phyloP scores from a whole-genome alignment of 2,888 invertebrate genomes.

The Ctenicera cuprea region DNA sequence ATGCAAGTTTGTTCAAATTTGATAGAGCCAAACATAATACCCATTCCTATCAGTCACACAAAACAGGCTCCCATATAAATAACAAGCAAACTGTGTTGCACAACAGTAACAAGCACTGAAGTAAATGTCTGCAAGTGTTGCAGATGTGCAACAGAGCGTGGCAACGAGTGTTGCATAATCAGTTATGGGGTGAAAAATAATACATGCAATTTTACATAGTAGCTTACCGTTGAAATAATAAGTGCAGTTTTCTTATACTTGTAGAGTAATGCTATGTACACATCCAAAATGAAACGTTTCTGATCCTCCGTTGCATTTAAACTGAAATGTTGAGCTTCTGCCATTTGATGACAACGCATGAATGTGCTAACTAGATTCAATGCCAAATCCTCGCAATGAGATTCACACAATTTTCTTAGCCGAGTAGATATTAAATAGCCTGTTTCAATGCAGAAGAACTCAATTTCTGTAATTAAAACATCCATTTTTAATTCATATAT shows the following conservation, averaged over 20 bases:
- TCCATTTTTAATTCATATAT: no score
- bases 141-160: no score
- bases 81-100: no score
- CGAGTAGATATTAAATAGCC: conserved; percentile 77
- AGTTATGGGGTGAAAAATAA: no score
- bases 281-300: conserved; percentile 77
- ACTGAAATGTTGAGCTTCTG: conserved; percentile 65
- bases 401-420: conserved; percentile 77
- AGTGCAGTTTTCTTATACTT: conserved; percentile 54
- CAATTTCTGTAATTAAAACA: conserved; percentile 67
- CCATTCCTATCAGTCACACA: no score
- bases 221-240: conserved; percentile 51
- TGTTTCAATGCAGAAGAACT: conserved; percentile 77
- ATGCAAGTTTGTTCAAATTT: no score
- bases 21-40: no score
- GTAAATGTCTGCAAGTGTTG: no score
- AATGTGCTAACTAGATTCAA: conserved; percentile 76
- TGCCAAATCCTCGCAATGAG: conserved; percentile 78
- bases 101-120: no score
- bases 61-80: no score
- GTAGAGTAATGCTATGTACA: conserved; percentile 76
- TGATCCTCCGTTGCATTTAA: conserved; percentile 72
- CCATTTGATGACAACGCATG: conserved; percentile 68
- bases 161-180: no score
- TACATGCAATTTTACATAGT: not conserved